Evolutionary conservation across 2,888 invertebrate species (phyloP).

Genomic region (Apodemia zela): DNA sequence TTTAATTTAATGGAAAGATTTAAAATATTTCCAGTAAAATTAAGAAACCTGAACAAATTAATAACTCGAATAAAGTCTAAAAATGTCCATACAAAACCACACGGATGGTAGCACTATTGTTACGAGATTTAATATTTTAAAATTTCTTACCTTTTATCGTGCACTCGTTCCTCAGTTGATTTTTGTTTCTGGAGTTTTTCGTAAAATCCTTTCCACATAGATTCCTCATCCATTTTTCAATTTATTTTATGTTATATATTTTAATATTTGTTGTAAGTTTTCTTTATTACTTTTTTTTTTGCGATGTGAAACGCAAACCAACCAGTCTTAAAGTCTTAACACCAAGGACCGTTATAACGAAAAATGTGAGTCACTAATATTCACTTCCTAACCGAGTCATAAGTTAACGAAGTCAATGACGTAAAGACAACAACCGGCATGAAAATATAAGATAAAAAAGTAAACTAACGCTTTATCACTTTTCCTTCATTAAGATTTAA

Average conservation of each 20-base stretch:
- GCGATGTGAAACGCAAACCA: neutral
- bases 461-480: conserved; percentile 5
- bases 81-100: too few species aligned
- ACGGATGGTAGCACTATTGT: too few species aligned
- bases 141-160: conserved; percentile 82
- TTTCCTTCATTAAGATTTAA: neutral
- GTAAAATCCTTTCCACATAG: conserved; percentile 89
- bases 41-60: too few species aligned
- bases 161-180: conserved; percentile 82
- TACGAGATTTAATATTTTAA: too few species aligned
- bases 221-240: conserved; percentile 83
- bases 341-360: conserved; percentile 28
- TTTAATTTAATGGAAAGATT: too few species aligned
- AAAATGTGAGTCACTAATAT: conserved; percentile 57
- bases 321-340: neutral
- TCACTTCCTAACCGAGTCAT: conserved; percentile 51
- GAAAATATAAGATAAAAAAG: conserved; percentile 7
- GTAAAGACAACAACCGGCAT: conserved; percentile 46
- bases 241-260: neutral
- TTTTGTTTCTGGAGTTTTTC: conserved; percentile 83
- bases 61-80: too few species aligned
- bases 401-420: conserved; percentile 57
- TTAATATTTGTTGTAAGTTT: neutral
- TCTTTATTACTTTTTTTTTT: neutral
- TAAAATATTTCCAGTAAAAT: too few species aligned